Evolutionary conservation across 1,140 invertebrate genomes (phyloP), one percentile per base, ranked within the genome.

Genomic region (Paramacrobiotus metropolitanus): DNA sequence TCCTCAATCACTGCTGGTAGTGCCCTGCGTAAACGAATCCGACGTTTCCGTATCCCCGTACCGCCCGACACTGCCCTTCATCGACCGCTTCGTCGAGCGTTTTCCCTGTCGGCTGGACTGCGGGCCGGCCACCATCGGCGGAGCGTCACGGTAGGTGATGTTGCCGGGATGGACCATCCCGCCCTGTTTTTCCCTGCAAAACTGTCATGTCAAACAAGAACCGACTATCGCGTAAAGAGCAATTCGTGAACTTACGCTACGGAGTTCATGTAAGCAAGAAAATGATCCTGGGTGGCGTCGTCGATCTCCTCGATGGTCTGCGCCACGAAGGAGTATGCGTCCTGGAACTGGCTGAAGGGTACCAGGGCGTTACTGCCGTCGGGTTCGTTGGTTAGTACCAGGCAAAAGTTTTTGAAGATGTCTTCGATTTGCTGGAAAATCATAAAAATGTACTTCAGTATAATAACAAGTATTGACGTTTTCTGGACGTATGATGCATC

Each of bases 331-430:
- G 69, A 72, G 72, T 86, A 87, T 63, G 84, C 73, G 31, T 75
- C 73, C 30, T 81, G 70, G 69, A 85, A 86, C 29, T 78, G 76
- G 61, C 77, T 73, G 34, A 81, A 74, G 0, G 80, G 77, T 60
- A 89, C 83, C 65, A 80, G 79, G 1, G 83, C 79, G 2, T 81
- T 81, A 1, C 83, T 84, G 40, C 85, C 86, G 65, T 86, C 83
- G 1, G 84, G 82, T 69, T 88, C 84, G 63, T 81, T 78, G 21
- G 85, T 87, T 62, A 87, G 71, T 31, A 85, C 75, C 72, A 87
- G 84, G 71, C 85, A 88, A 44, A 87, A 73, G 30, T 82, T 76
- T 60, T 82, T 81, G 83, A 88, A 85, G 24, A 84, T 84, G 68
- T 82, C 78, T 2, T 80, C 80, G 29, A 87, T 74, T 67, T 78